These are phyloP conservation scores for Sminthurides bifidus DNA, from an alignment of 1,140 invertebrate genomes.

Conservation along the genomic window DNA sequence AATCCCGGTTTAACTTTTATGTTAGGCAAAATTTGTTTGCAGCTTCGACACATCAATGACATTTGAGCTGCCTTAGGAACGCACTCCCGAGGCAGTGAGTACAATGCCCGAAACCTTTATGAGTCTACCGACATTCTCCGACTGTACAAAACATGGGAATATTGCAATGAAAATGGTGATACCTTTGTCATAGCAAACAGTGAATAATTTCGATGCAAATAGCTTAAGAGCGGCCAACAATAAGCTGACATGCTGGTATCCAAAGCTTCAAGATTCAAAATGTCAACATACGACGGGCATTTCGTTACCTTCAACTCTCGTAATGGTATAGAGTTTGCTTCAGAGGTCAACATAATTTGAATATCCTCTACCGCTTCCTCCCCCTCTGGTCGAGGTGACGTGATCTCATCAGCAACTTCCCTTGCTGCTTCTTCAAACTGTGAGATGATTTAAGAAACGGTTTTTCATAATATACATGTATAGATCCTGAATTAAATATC, in stretches of 20 bases:
- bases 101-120: constrained; percentile 95
- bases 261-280: too few species aligned
- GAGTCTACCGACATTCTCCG: constrained; percentile 79
- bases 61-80: constrained; percentile 91
- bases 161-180: not conserved
- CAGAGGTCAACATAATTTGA: constrained; percentile 79
- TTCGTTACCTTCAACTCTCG: constrained; percentile 68
- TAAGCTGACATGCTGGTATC: not conserved
- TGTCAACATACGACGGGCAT: not conserved
- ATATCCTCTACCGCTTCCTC: constrained; percentile 88
- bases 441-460: constrained; percentile 26
- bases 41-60: constrained; percentile 89
- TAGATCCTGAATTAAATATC: too few species aligned
- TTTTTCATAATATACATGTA: not conserved
- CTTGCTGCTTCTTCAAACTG: constrained; percentile 92
- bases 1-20: constrained; percentile 85
- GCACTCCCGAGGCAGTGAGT: constrained; percentile 82
- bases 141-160: constrained; percentile 48
- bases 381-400: constrained; percentile 72
- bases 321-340: constrained; percentile 66
- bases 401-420: constrained; percentile 95
- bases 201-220: not conserved
- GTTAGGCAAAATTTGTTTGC: constrained; percentile 77
- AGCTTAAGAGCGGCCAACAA: not conserved
- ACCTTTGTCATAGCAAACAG: not conserved